Evolutionary conservation across 2,113 vertebrate species (phyloP).

Genomic region (Phoenicopterus ruber): DNA sequence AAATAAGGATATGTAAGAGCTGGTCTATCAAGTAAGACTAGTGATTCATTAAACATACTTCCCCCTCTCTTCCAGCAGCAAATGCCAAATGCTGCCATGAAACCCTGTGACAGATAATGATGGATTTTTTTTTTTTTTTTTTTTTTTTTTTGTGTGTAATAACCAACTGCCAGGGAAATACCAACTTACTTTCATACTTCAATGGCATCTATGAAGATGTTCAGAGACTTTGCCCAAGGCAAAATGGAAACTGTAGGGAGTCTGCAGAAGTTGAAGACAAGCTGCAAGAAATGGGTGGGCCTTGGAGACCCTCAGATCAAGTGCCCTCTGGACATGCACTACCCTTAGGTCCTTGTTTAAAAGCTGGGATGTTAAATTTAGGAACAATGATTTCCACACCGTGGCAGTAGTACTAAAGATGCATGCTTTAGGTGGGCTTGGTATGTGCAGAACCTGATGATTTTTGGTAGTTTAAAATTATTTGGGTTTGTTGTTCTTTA

Average conservation of each 20-base stretch:
- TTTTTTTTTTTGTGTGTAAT: background rate
- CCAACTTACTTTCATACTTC: background rate
- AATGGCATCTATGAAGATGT: background rate
- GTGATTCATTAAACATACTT: background rate
- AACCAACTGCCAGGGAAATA: background rate
- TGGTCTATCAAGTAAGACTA: background rate
- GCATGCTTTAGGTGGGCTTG: background rate
- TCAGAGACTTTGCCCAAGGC: background rate
- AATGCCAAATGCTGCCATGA: background rate
- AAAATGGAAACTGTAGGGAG: background rate
- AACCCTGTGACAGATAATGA: background rate
- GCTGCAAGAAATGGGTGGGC: background rate
- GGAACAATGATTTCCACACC: background rate
- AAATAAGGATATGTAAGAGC: background rate
- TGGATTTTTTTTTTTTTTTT: no score
- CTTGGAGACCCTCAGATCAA: background rate
- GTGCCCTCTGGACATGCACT: background rate
- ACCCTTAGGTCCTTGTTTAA: background rate
- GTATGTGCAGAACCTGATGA: background rate
- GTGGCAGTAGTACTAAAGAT: background rate
- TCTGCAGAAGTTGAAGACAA: background rate
- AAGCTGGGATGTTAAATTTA: background rate
- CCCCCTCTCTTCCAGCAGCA: background rate
- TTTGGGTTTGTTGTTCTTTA: background rate
- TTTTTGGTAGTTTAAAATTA: background rate